These are phyloP conservation scores for Anastatus disparis DNA, from an alignment of 1,140 invertebrate species.

Conservation along the genomic window DNA sequence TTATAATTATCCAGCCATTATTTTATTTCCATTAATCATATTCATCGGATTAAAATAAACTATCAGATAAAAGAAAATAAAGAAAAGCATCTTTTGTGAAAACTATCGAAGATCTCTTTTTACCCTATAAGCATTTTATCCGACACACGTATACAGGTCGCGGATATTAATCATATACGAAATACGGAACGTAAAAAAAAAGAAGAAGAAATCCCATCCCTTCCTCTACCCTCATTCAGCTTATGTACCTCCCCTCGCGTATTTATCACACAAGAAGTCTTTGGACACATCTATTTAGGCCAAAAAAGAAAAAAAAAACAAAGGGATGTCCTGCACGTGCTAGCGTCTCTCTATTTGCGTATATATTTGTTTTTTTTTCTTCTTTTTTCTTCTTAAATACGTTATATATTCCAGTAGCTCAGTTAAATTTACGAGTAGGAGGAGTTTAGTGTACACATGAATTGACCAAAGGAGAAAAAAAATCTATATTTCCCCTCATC, in stretches of 20 bases:
- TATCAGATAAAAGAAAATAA: too few species aligned
- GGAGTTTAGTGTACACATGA: neutral
- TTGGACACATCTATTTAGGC: too few species aligned
- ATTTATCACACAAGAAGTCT: too few species aligned
- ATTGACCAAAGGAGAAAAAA: slow-evolving; percentile 17
- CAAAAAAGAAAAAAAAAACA: too few species aligned
- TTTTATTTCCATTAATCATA: too few species aligned
- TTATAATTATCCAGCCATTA: too few species aligned
- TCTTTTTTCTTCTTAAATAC: neutral
- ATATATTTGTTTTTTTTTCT: slow-evolving; percentile 37
- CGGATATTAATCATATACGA: slow-evolving; percentile 64
- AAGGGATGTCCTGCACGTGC: slow-evolving; percentile 10
- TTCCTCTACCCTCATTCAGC: slow-evolving; percentile 16
- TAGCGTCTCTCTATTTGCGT: slow-evolving; percentile 30
- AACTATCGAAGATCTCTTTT: slow-evolving; percentile 20
- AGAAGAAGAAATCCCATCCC: slow-evolving; percentile 64
- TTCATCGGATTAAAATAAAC: too few species aligned
- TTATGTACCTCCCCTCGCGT: too few species aligned
- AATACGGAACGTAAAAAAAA: too few species aligned
- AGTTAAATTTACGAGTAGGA: slow-evolving; percentile 29
- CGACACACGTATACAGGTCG: slow-evolving; percentile 31
- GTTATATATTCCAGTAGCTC: neutral
- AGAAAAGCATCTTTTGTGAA: too few species aligned
- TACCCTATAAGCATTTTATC: slow-evolving; percentile 38
- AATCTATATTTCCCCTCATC: too few species aligned